phyloP scores from a whole-genome alignment of 2,113 vertebrate species.

The Dendrocopos noguchii region DNA sequence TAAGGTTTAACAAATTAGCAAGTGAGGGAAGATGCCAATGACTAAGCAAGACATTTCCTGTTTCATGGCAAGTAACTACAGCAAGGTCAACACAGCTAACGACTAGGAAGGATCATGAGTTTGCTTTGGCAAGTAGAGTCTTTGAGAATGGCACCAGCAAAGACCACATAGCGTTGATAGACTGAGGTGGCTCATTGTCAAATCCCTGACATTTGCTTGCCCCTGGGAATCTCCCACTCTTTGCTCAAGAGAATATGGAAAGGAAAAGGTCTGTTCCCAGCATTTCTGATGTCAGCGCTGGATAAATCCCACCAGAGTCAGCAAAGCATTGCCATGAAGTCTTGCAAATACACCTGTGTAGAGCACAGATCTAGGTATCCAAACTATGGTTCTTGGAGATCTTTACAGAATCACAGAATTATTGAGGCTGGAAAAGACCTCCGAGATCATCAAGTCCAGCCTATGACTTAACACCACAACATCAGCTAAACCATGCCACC shows the following conservation, averaged over 20 bases:
- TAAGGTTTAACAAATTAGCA: slow-evolving; percentile 6
- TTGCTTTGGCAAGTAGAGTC: neutral
- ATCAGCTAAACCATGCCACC: too few species aligned
- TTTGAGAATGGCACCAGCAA: neutral
- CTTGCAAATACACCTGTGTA: neutral
- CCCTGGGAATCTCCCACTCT: neutral
- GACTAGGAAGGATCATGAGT: neutral
- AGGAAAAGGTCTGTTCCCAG: neutral
- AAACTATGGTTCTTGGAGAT: neutral
- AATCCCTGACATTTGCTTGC: neutral
- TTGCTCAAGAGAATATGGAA: neutral
- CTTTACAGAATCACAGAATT: neutral
- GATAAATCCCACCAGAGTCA: neutral
- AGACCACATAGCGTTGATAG: neutral
- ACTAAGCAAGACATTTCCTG: neutral
- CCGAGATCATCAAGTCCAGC: too few species aligned
- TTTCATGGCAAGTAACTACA: neutral
- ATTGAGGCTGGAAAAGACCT: too few species aligned
- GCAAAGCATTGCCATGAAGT: neutral
- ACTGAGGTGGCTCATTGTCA: neutral
- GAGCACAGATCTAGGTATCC: neutral
- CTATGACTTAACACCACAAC: too few species aligned
- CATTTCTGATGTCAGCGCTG: neutral
- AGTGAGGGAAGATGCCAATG: slow-evolving; percentile 2
- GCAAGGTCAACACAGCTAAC: neutral